A percentile compares a stretch with the other conserved stretches of the same genome.
Conservation (phyloP, 2,888 invertebrate species). For the Caprella mutica region DNA sequence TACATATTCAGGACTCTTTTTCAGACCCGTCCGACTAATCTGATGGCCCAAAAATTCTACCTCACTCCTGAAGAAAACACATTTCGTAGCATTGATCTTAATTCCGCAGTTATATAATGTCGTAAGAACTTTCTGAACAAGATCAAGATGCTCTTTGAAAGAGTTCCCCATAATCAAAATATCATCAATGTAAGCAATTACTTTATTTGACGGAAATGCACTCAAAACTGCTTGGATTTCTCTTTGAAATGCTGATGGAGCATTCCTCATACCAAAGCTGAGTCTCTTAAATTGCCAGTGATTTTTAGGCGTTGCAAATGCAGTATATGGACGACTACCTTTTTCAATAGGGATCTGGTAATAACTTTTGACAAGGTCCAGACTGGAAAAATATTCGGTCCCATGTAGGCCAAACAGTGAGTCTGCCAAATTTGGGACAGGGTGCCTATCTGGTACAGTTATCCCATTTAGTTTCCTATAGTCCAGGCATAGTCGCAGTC, state of each 20-base stretch:
- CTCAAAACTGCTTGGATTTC: neutral
- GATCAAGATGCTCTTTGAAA: neutral
- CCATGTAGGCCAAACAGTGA: conserved; percentile 8
- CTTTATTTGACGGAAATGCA: neutral
- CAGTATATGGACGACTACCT: neutral
- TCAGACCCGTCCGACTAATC: neutral
- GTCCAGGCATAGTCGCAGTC: conserved; percentile 1
- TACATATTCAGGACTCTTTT: neutral
- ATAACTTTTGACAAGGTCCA: neutral
- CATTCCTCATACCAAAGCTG: neutral
- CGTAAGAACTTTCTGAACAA: neutral
- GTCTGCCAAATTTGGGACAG: neutral
- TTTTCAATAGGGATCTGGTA: neutral
- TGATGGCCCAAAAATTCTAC: neutral
- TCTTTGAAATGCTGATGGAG: neutral
- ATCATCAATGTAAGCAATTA: neutral
- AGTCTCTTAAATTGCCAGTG: neutral
- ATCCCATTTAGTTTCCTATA: neutral
- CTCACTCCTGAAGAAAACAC: neutral
- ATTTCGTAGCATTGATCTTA: neutral
- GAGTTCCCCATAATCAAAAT: neutral
- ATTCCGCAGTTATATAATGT: neutral
- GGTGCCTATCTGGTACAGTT: neutral
- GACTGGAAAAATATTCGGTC: neutral
- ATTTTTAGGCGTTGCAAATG: neutral